Base-by-base conservation (phyloP, 2,797 vertebrate genomes). In the Adelosebastes latens region DNA sequence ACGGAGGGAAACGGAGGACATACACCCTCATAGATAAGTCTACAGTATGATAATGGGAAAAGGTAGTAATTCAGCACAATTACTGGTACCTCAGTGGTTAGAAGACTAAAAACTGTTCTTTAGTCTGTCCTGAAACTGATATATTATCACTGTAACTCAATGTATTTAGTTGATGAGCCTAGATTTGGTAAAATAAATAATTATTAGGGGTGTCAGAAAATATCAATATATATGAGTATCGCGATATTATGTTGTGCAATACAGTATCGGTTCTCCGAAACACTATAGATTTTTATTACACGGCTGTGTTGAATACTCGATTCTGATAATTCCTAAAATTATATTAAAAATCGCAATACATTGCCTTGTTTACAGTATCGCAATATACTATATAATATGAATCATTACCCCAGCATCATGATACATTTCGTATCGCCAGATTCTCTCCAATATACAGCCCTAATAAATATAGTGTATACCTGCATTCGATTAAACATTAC, bases 31-130 rank as follows among this genome's bases (percentile, higher is more conserved):
- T 11, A 65, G 67, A 83, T 79, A 78, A 29, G 59, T 83, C 77
- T 85, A 53, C 49, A 53, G 49, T 22, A 78, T 82, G 72, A 88
- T 78, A 64, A 72, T 39, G 31, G 77, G 27, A 42, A 77, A 31
- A 65, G 46, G 60, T 36, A 56, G 66, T 70, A 77, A 81, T 76
- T 82, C 59, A 81, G 32, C 7, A 34, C 16, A 8, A 10, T 59
- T 22, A 36, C 60, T 63, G 18, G 42, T 20, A 49, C 46, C 46
- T 49, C 46, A 11, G 16, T 72, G n/a, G 39, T 52, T 63, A 24
- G 6, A 70, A 71, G 75, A 60, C 5, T 27, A 22, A 46, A 82
- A 62, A 42, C 49, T 66, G 16, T 11, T 66, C 29, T 79, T 58
- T 52, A 29, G 12, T 71, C 49, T 64, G 6, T 13, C 5, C 1